Base-by-base conservation (phyloP, 2,888 invertebrate genomes). In the Chelonus formosanus region DNA sequence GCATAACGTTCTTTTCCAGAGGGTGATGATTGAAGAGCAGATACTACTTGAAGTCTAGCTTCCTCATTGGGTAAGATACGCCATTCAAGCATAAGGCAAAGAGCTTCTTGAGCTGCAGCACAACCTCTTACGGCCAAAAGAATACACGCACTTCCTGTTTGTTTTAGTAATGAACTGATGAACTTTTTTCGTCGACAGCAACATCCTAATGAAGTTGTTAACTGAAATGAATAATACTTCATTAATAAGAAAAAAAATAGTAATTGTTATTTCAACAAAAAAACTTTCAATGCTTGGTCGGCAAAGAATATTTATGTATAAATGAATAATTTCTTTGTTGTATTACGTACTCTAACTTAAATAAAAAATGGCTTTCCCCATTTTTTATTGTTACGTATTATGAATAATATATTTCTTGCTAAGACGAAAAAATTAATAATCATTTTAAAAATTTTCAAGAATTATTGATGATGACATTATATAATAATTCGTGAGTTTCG, bases 31-130 rank as follows among this genome's bases (percentile, higher is more conserved):
- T 92, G 91, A 62, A 93, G 85, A 0, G 92, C 90, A 40, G 91
- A 91, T 53, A 91, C 90, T 67, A 91, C 90, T 85, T 92, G 92
- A 72, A 91, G 84, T 73, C 88, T 86, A 6, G 87, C 86, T 74
- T 89, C 89, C 72, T 89, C 89, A 71, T 86, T 87, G 40, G 87
- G 86, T 32, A 90, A 81, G 35, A 92, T 86, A 76, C 92, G 90
- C 89, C 92, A 90, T 83, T 94, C 93, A 69, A 93, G 85, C 89
- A 93, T 91, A 57, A 91, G 86, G 82, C 92, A 92, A 61, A 93
- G 85, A 0, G 90, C 89, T 82, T 92, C 89, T 78, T 90, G 87
- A 1, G 89, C 89, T 31, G 88, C 88, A 4, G 86, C 87, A 80
- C 88, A 89, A 77, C 90, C 92, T 67, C 91, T 86, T 69, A 93